Evolutionary conservation across 2,797 vertebrate genomes (phyloP), one percentile per base, ranked within the genome.

Genomic region (Danio choprae): DNA sequence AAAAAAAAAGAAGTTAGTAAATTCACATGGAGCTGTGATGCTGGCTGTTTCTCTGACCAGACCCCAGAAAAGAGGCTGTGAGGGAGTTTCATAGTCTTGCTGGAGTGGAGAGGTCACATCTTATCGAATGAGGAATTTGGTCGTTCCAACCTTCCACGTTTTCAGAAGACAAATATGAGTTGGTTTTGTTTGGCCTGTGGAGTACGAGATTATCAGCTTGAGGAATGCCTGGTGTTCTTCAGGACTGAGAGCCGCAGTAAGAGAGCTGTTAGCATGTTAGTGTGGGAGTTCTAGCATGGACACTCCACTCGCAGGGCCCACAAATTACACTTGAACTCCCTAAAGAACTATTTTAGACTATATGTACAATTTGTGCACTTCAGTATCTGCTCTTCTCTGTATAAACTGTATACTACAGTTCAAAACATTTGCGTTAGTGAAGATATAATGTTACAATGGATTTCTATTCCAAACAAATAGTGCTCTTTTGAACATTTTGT

Each of bases 191-290:
- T 87, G 81, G 77, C 84, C 63, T 63, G 18, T 51, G 20, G 65
- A 20, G 58, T 80, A 74, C 63, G 41, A 77, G 79, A 81, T 81
- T 83, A 84, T 85, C 77, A 64, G 82, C n/a, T 74, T 77, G 44
- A 36, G 63, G 43, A 85, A 73, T 75, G 77, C 59, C 82, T 87
- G 84, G 64, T 62, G 53, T 77, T 82, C 77, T 62, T 85, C 65
- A 74, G 68, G 69, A 70, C 70, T 41, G 69, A 43, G 65, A 62
- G 58, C 20, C 1, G 20, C 43, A 79, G 56, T 80, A 18, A 67
- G 58, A 51, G 63, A 73, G 53, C 75, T 82, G 75, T 73, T 65
- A 72, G 67, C 36, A 77, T 67, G 70, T 40, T 83, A 58, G 46
- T 67, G 62, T 81, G 29, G 65, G 74, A 71, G 74, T 81, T 69